Evolutionary conservation across 1,140 invertebrate species (phyloP), one percentile per base, ranked within the genome.

Genomic region (Tetramorium parvispinum): DNA sequence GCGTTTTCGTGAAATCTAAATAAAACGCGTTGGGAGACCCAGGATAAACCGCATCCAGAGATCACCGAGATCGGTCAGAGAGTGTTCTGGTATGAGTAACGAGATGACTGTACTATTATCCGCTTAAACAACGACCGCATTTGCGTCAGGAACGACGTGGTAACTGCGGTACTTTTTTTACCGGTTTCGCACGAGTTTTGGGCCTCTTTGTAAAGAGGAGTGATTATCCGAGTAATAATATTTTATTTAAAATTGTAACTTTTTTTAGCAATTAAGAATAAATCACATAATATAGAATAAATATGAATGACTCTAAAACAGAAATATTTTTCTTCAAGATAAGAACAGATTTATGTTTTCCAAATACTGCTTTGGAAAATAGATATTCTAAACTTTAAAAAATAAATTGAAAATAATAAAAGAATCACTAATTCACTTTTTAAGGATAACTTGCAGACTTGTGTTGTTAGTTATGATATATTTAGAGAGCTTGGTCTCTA

Each of bases 1-100:
- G 75, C 75, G 46, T 81, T 79, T 85, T 63, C 75, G 77, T 85
- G 85, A 91, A 89, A 92, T 91, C 89, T 91, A 91, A 93, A 92
- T 93, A 93, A 91, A 89, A 91, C 79, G 49, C 85, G 79, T 86
- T 37, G 53, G 73, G 40, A 85, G 70, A 51, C 40, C 27, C 27
- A 57, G 46, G 24, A 49, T 87, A 82, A 89, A 85, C 82, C 43
- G 53, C 68, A 59, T 55, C 70, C 63, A 10, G 79, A 87, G 85
- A 90, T 89, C 49, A 59, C 59, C 63, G 88, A 90, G 88, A 90
- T 89, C 77, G 73, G 77, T 86, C 76, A 71, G 88, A 83, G 68
- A 51, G 32, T 5, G 32, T 21, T 49, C 53, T 27, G 61, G 21
- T 87, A 90, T 78, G 76, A 75, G 68, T 75, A 75, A 90, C 75